These are phyloP conservation scores for Aulostomus chinensis DNA, from an alignment of 2,797 vertebrate genomes.

Conservation along the genomic window DNA sequence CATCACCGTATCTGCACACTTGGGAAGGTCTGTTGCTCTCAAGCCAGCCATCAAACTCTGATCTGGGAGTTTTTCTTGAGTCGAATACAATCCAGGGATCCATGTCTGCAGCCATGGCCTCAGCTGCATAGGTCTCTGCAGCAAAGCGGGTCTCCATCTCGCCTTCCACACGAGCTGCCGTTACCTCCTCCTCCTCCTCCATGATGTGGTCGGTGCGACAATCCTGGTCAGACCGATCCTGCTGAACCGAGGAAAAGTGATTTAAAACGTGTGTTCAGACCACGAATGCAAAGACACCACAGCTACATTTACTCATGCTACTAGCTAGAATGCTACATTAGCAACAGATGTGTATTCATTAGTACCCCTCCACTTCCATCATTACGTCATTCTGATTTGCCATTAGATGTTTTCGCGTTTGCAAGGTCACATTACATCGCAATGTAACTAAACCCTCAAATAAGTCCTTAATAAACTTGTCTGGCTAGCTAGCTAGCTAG, in stretches of 20 bases:
- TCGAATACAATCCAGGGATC: conserved; percentile 92
- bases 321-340: conserved; percentile 23
- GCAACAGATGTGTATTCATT: not conserved
- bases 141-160: conserved; percentile 55
- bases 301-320: not conserved
- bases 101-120: conserved; percentile 92
- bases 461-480: no score
- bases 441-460: no score
- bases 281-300: not conserved
- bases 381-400: no score
- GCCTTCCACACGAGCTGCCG: conserved; percentile 15
- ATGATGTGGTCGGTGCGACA: conserved; percentile 23
- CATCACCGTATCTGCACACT: conserved; percentile 81
- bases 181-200: conserved; percentile 65
- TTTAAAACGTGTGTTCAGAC: not conserved
- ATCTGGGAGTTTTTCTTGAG: conserved; percentile 79
- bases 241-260: not conserved
- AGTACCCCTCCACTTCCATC: no score
- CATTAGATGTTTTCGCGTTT: no score
- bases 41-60: conserved; percentile 87
- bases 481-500: conserved; percentile 15
- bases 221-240: conserved; percentile 10
- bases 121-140: conserved; percentile 84
- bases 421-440: no score
- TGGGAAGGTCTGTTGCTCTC: conserved; percentile 88